Base-by-base conservation (phyloP, 2,888 invertebrate species). In the Chrysolina americana region DNA sequence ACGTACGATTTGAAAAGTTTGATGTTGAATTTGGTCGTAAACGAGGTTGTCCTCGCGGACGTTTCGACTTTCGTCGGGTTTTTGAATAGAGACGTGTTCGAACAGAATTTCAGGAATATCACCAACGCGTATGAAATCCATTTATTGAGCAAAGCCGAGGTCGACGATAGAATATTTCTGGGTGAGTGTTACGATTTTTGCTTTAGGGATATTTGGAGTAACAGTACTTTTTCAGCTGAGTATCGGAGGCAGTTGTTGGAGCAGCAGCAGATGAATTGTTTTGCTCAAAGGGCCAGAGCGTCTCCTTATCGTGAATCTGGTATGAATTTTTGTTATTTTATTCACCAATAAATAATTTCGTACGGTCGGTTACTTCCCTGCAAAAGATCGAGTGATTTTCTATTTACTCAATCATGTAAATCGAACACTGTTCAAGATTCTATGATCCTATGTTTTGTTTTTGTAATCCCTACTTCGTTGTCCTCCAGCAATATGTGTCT, bases 101-200 rank as follows among this genome's bases (percentile, higher is more conserved):
- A 98, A 82, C 89, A 90, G 19, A 98, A 98, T 89, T 92, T 94
- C 44, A 96, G 95, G 89, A 93, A 94, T 81, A 89, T 98, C 50
- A 95, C 95, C 81, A 95, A 94, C 86, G 90, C 93, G 13, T 99
- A 99, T 87, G 98, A 98, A 86, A 94, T 95, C 69, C 96, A 95
- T 87, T 95, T 98, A 28, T 89, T 98, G 50, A 96, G 93, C 86
- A 94, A 95, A 76, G 98, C 98, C 0, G 97, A 98, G 87, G 96
- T 99, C 88, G 99, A 99, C 87, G 99, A 99, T 88, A 92, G 98
- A 85, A 96, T 99, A 88, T 97, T 99, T 89, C 91, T 98, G 84
- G 94, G 95, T 91, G 91, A 92, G 88, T 86, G n/a, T 50, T 17
- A 36, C 2, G 8, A 44, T 47, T 59, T 3, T 68, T 13, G 53